Evolutionary conservation across 2,888 invertebrate genomes (phyloP).

Genomic region (Callosobruchus maculatus): DNA sequence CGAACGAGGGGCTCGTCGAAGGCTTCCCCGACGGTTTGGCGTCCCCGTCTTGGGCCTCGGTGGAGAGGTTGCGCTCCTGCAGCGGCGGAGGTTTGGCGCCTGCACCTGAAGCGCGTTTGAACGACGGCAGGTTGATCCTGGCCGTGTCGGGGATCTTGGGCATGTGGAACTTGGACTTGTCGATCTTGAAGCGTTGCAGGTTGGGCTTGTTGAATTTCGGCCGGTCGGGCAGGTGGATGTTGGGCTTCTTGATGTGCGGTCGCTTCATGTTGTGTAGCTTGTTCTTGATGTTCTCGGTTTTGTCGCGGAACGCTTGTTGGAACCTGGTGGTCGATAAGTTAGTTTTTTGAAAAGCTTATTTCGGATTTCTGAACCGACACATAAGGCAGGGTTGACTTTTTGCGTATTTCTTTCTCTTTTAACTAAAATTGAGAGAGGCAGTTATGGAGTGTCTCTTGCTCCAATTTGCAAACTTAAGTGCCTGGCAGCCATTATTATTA

Average conservation of each 20-base stretch:
- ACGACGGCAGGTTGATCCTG: conserved; percentile 60
- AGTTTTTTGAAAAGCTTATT: conserved; percentile 10
- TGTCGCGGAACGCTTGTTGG: conserved; percentile 26
- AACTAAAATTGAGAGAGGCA: too few relatives aligned
- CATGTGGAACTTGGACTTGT: conserved; percentile 61
- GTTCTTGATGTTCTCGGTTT: conserved; percentile 62
- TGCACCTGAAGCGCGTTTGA: conserved; percentile 42
- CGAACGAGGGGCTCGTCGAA: conserved; percentile 65
- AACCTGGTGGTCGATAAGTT: conserved; percentile 19
- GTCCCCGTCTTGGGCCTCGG: conserved; percentile 53
- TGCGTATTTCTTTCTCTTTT: too few relatives aligned
- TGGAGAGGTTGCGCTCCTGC: conserved; percentile 48
- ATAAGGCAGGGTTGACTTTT: too few relatives aligned
- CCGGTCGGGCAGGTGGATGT: conserved; percentile 58
- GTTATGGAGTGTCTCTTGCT: too few relatives aligned
- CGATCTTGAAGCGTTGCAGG: conserved; percentile 49
- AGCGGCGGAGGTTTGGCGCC: conserved; percentile 27
- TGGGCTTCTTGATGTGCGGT: conserved; percentile 51
- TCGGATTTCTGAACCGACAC: too few relatives aligned
- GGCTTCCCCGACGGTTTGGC: conserved; percentile 60
- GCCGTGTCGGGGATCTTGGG: conserved; percentile 59
- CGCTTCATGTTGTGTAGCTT: conserved; percentile 51
- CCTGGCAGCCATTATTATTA: too few relatives aligned
- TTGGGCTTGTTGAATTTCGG: conserved; percentile 52
- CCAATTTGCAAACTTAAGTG: too few relatives aligned